Percentiles rank a stretch among this genome's conserved stretches.
Evolutionary conservation across 2,113 vertebrate genomes (phyloP).

Genomic region (Daphoenositta chrysoptera): DNA sequence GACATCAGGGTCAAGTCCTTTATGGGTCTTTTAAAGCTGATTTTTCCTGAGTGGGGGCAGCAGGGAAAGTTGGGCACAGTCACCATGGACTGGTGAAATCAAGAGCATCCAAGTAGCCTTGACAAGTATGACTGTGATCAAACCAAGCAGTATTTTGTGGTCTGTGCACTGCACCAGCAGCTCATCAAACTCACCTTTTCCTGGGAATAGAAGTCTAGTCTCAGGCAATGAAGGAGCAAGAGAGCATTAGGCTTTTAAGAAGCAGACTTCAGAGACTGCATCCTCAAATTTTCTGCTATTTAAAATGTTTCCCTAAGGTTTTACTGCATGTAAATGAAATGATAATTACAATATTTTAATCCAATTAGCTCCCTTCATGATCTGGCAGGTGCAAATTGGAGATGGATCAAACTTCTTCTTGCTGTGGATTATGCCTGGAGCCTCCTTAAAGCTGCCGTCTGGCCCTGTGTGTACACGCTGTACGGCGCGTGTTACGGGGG

Average conservation of each 20-base stretch:
- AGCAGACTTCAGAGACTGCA: slow-evolving; percentile 30
- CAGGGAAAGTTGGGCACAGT: background rate
- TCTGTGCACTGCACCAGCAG: background rate
- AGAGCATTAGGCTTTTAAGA: slow-evolving; percentile 13
- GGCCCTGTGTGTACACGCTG: background rate
- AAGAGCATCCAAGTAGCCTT: background rate
- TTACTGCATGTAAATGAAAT: slow-evolving; percentile 46
- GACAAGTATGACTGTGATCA: background rate
- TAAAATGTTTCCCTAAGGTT: slow-evolving; percentile 56
- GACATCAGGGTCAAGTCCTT: background rate
- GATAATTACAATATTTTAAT: slow-evolving; percentile 64
- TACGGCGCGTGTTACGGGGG: background rate
- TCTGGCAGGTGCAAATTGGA: slow-evolving; percentile 63
- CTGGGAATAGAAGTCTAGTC: background rate
- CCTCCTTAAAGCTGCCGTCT: slow-evolving; percentile 28
- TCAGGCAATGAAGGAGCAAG: background rate
- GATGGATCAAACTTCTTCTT: slow-evolving; percentile 47
- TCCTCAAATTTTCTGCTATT: slow-evolving; percentile 51
- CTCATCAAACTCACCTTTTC: background rate
- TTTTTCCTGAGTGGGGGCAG: background rate
- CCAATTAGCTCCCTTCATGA: slow-evolving; percentile 60
- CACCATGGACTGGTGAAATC: background rate
- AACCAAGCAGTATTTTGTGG: background rate
- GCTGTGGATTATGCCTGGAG: slow-evolving; percentile 37
- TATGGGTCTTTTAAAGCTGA: background rate